A percentile compares a stretch with the other conserved stretches of the same genome.
phyloP scores from a whole-genome alignment of 2,888 invertebrate species.

The Xestobium rufovillosum region DNA sequence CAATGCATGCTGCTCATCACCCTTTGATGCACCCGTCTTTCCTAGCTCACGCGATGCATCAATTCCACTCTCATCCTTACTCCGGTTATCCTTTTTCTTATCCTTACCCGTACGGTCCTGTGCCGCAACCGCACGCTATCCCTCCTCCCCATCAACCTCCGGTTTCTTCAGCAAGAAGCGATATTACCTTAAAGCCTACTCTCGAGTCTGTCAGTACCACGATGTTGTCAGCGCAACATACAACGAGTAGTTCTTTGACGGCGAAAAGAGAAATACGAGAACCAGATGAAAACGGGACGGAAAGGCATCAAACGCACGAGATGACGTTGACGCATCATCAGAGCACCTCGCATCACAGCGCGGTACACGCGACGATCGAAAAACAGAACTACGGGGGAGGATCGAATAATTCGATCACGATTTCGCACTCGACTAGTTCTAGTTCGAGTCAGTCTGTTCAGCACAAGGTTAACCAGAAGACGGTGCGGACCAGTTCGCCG shows the following conservation, averaged over 20 bases:
- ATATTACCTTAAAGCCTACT: conserved; percentile 28
- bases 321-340: conserved; percentile 60
- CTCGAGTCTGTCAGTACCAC: conserved; percentile 56
- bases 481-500: conserved; percentile 38
- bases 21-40: conserved; percentile 61
- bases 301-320: conserved; percentile 57
- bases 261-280: conserved; percentile 59
- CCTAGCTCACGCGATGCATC: conserved; percentile 53
- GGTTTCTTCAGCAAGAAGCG: conserved; percentile 25
- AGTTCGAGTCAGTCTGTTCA: conserved; percentile 58
- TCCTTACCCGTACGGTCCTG: conserved; percentile 66
- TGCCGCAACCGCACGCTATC: conserved; percentile 67
- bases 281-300: conserved; percentile 45
- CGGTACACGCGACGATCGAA: conserved; percentile 57
- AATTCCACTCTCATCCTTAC: conserved; percentile 59
- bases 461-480: conserved; percentile 42
- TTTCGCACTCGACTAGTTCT: conserved; percentile 60
- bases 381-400: conserved; percentile 48
- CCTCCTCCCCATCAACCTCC: conserved; percentile 55
- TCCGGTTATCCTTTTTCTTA: conserved; percentile 63
- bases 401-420: conserved; percentile 52
- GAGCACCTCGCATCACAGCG: conserved; percentile 57
- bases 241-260: conserved; percentile 64
- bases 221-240: conserved; percentile 61
- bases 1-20: conserved; percentile 67